Percentiles rank a stretch among this genome's conserved stretches.
phyloP scores from a whole-genome alignment of 1,140 invertebrate species.

The Magallana ariakensis region DNA sequence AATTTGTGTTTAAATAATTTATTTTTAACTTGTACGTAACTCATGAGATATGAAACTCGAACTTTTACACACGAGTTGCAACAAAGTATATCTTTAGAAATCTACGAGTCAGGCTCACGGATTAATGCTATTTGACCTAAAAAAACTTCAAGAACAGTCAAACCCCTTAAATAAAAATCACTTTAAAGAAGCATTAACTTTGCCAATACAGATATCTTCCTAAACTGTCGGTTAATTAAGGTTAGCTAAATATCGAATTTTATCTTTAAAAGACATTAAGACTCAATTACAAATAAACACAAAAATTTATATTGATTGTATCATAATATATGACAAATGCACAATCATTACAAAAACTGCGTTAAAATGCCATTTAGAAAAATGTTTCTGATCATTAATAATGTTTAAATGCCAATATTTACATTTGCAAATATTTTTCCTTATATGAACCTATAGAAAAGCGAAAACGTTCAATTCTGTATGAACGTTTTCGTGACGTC shows the following conservation, averaged over 20 bases:
- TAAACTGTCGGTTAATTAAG: slow-evolving; percentile 13
- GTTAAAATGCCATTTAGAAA: slow-evolving; percentile 7
- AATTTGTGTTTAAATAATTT: slow-evolving; percentile 11
- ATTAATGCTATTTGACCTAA: slow-evolving; percentile 2
- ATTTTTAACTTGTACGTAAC: slow-evolving; percentile 8
- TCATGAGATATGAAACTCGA: slow-evolving; percentile 12
- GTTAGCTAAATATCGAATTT: slow-evolving; percentile 14
- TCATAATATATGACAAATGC: slow-evolving; percentile 8
- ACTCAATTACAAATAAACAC: not conserved
- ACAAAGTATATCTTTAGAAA: slow-evolving; percentile 1
- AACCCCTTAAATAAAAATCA: no score
- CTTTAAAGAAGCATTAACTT: not conserved
- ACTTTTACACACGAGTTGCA: not conserved
- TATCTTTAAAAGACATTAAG: slow-evolving; percentile 15
- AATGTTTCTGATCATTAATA: not conserved
- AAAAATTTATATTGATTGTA: not conserved
- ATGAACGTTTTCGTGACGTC: no score
- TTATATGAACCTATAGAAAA: no score
- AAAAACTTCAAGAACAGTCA: slow-evolving; percentile 6
- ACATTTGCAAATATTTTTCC: no score
- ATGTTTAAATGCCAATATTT: not conserved
- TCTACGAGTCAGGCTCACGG: not conserved
- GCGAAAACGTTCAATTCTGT: no score
- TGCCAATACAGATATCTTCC: slow-evolving; percentile 11
- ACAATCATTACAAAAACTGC: slow-evolving; percentile 13